These are phyloP conservation scores for Neoscelio sp. DNA, from an alignment of 2,888 invertebrate species.

Conservation along the genomic window DNA sequence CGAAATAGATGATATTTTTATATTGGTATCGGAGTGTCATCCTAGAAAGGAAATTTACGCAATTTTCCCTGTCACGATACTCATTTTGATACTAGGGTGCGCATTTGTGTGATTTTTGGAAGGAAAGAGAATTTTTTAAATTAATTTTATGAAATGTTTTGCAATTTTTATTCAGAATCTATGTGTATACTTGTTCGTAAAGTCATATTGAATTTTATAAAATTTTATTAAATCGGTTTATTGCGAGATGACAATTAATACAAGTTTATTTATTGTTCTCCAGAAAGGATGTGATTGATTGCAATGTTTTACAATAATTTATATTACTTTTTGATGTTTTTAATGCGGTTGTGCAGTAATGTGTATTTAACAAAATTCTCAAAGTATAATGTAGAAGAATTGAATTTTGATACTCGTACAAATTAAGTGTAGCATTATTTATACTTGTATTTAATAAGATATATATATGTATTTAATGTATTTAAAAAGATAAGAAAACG, in stretches of 20 bases:
- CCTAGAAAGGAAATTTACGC: slow-evolving; percentile 92
- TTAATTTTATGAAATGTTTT: not conserved
- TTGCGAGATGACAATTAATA: no score
- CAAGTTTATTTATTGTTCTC: no score
- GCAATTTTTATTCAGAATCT: slow-evolving; percentile 18
- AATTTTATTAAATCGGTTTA: no score
- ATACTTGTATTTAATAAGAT: not conserved
- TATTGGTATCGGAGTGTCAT: slow-evolving; percentile 90
- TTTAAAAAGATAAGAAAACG: no score
- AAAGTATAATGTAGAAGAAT: no score
- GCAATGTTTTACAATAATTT: no score
- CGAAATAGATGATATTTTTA: slow-evolving; percentile 89
- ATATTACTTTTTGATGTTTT: not conserved
- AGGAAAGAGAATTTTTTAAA: no score
- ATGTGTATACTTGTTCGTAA: no score
- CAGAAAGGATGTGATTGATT: no score
- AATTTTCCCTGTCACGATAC: slow-evolving; percentile 90
- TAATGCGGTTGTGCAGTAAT: not conserved
- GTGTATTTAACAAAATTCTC: not conserved
- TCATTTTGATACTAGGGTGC: slow-evolving; percentile 90
- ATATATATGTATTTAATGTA: no score
- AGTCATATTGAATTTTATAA: no score
- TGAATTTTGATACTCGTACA: slow-evolving; percentile 10
- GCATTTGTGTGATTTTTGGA: slow-evolving; percentile 88
- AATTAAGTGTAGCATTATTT: not conserved